Evolutionary conservation across 2,888 invertebrate genomes (phyloP).

Genomic region (Spodoptera picta): DNA sequence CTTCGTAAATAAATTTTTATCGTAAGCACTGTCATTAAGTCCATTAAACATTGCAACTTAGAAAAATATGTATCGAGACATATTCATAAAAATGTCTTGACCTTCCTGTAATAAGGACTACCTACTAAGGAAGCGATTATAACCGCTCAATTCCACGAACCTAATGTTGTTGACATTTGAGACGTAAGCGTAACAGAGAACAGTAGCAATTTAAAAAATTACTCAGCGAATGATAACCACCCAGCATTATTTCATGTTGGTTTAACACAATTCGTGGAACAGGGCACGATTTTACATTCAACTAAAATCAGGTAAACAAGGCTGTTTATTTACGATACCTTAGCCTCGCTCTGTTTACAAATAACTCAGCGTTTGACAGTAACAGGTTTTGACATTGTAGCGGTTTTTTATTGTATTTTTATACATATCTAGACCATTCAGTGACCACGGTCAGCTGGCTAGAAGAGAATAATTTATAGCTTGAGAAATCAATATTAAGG

Average conservation of each 20-base stretch:
- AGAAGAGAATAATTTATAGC: background rate
- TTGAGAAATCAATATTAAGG: conserved; percentile 14
- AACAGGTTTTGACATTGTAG: conserved; percentile 14
- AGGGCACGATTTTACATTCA: conserved; percentile 4
- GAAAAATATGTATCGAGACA: no score
- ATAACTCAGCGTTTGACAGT: conserved; percentile 10
- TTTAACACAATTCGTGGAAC: conserved; percentile 16
- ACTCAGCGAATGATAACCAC: conserved; percentile 4
- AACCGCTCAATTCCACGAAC: conserved; percentile 6
- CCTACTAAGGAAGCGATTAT: no score
- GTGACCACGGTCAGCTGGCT: background rate
- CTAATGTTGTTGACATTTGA: conserved; percentile 14
- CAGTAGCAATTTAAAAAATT: conserved; percentile 27
- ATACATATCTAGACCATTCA: background rate
- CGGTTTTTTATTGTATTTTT: background rate
- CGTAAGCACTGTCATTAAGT: no score
- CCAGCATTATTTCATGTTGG: background rate
- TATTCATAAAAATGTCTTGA: no score
- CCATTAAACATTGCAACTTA: no score
- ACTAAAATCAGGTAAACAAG: conserved; percentile 5
- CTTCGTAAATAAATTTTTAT: no score
- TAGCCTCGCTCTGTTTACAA: conserved; percentile 19
- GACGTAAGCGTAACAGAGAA: conserved; percentile 12
- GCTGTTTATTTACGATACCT: conserved; percentile 15
- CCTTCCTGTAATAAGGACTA: no score